phyloP scores from a whole-genome alignment of 2,113 vertebrate genomes.

The Psammodynastes pulverulentus region DNA sequence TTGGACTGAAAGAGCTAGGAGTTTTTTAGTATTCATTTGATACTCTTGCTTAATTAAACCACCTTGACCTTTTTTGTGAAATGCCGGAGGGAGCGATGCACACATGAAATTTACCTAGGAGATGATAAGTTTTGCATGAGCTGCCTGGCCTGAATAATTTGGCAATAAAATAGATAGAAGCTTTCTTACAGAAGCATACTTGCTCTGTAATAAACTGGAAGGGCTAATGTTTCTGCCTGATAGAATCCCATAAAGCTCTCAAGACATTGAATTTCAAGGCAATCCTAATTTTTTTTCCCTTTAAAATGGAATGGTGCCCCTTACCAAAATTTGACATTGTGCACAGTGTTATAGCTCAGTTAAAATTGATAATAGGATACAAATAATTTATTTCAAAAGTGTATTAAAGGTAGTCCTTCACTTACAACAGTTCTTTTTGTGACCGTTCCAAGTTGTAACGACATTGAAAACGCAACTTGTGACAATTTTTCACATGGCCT shows the following conservation, averaged over 20 bases:
- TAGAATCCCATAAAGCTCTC: not conserved
- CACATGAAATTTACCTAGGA: slow-evolving; percentile 49
- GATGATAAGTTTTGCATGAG: slow-evolving; percentile 43
- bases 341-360: not conserved
- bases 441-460: no score
- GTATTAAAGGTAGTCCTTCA: not conserved
- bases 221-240: not conserved
- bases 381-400: not conserved
- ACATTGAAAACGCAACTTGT: no score
- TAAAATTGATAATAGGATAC: not conserved
- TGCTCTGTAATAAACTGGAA: slow-evolving; percentile 33
- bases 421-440: no score
- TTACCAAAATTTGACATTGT: not conserved
- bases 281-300: not conserved
- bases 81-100: slow-evolving; percentile 41
- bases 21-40: slow-evolving; percentile 54
- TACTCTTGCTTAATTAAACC: slow-evolving; percentile 59
- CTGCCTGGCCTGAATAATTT: slow-evolving; percentile 49
- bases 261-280: not conserved
- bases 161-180: slow-evolving; percentile 37
- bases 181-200: slow-evolving; percentile 38
- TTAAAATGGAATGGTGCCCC: not conserved
- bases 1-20: slow-evolving; percentile 40
- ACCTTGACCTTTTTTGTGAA: slow-evolving; percentile 57
- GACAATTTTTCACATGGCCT: no score